phyloP scores from a whole-genome alignment of 2,797 vertebrate genomes.

The Fringilla coelebs region DNA sequence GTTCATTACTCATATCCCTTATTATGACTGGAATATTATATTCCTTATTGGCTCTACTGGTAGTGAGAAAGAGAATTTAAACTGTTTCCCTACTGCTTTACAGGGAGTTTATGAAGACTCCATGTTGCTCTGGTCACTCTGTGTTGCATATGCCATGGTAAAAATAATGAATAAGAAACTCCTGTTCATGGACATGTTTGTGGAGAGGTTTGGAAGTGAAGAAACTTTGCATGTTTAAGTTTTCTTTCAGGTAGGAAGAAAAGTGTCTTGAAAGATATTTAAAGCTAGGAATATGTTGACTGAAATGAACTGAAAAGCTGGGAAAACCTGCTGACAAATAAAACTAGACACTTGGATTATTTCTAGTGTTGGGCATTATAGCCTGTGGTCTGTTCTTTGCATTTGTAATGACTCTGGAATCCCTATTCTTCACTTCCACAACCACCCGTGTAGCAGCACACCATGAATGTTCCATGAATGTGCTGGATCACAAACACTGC shows the following conservation, averaged over 20 bases:
- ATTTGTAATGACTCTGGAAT: background rate
- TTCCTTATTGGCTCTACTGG: background rate
- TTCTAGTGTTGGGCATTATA: background rate
- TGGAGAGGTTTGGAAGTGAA: background rate
- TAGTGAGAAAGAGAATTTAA: background rate
- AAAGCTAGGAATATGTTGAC: background rate
- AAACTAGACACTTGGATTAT: background rate
- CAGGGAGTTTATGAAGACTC: background rate
- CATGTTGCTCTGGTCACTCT: background rate
- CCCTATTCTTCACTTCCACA: fast-evolving
- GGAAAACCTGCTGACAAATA: background rate
- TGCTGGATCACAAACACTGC: no score
- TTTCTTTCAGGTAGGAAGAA: background rate
- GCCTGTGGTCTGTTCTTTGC: background rate
- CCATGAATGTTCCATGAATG: background rate
- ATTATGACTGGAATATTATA: background rate
- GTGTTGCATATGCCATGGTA: background rate
- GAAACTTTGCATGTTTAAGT: background rate
- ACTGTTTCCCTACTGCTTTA: background rate
- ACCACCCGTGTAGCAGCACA: background rate
- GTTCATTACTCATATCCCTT: background rate
- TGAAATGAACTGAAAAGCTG: background rate
- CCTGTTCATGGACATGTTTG: background rate
- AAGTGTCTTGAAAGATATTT: background rate
- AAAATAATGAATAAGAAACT: background rate